A percentile compares a stretch with the other conserved stretches of the same genome.
phyloP scores from a whole-genome alignment of 1,140 invertebrate species.

The Heterodera carotae region DNA sequence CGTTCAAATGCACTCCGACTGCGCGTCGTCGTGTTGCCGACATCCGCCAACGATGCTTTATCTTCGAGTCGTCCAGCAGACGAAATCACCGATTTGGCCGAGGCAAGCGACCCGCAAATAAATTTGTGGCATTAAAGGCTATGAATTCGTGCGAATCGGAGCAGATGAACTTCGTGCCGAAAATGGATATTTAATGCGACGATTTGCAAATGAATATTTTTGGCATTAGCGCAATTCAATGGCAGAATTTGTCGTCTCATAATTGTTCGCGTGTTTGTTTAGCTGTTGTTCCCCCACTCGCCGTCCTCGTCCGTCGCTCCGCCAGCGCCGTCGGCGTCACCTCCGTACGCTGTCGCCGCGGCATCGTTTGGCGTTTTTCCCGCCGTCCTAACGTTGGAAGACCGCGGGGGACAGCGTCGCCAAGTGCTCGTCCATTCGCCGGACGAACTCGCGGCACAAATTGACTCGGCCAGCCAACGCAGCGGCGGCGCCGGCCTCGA shows the following conservation, averaged over 20 bases:
- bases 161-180: too few relatives aligned
- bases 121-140: too few relatives aligned
- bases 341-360: conserved; percentile 8
- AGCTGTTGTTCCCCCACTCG: conserved; percentile 8
- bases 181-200: too few relatives aligned
- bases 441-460: conserved; percentile 22
- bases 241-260: too few relatives aligned
- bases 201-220: too few relatives aligned
- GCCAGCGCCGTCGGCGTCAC: conserved; percentile 5
- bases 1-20: conserved; percentile 22
- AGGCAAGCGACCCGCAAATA: not conserved
- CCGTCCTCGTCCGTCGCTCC: not conserved
- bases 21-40: conserved; percentile 15
- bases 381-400: conserved; percentile 25
- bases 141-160: too few relatives aligned
- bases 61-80: conserved; percentile 19
- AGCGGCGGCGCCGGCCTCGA: not conserved
- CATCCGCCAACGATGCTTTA: not conserved
- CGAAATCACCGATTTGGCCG: conserved; percentile 26
- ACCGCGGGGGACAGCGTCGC: conserved; percentile 18
- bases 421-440: conserved; percentile 26
- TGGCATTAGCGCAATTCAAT: too few relatives aligned
- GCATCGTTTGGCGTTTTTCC: conserved; percentile 18
- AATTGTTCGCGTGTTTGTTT: too few relatives aligned
- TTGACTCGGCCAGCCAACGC: conserved; percentile 23